Conservation (phyloP, 2,797 vertebrate species). For the Gymnothorax javanicus region DNA sequence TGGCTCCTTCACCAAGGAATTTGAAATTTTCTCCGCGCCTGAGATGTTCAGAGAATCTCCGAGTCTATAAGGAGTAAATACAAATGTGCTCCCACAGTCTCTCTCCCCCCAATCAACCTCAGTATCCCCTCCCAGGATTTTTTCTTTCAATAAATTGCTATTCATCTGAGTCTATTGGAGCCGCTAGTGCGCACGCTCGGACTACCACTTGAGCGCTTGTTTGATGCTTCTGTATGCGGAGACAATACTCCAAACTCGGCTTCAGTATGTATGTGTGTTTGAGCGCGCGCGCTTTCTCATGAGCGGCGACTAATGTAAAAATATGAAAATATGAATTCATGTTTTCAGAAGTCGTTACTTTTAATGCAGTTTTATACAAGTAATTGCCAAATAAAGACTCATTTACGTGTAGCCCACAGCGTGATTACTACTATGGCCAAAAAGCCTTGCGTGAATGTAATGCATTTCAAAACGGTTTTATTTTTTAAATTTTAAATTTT, state of each 20-base stretch:
- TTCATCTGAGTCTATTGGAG: slow-evolving; percentile 55
- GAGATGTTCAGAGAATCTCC: slow-evolving; percentile 55
- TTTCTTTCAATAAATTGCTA: slow-evolving; percentile 55
- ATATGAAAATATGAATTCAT: too few relatives aligned
- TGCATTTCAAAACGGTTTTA: neutral
- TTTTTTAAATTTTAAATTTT: neutral
- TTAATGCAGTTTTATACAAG: neutral
- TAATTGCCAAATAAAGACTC: neutral
- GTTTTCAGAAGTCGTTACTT: too few relatives aligned
- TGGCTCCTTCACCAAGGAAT: slow-evolving; percentile 52
- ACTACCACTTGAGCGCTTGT: slow-evolving; percentile 21
- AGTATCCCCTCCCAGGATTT: slow-evolving; percentile 42
- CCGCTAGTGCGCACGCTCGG: slow-evolving; percentile 33
- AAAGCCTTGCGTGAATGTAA: neutral
- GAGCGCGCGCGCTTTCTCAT: neutral
- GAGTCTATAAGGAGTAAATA: slow-evolving; percentile 47
- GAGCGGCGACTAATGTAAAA: neutral
- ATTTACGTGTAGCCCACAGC: neutral
- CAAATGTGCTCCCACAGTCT: slow-evolving; percentile 47
- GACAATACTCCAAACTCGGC: slow-evolving; percentile 19
- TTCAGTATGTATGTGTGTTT: neutral
- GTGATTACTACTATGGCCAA: neutral
- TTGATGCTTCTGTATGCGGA: slow-evolving; percentile 13
- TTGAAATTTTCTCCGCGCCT: slow-evolving; percentile 49
- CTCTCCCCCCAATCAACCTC: slow-evolving; percentile 35